Conservation (phyloP, 2,888 invertebrate species). For the Lasioglossum morio region DNA sequence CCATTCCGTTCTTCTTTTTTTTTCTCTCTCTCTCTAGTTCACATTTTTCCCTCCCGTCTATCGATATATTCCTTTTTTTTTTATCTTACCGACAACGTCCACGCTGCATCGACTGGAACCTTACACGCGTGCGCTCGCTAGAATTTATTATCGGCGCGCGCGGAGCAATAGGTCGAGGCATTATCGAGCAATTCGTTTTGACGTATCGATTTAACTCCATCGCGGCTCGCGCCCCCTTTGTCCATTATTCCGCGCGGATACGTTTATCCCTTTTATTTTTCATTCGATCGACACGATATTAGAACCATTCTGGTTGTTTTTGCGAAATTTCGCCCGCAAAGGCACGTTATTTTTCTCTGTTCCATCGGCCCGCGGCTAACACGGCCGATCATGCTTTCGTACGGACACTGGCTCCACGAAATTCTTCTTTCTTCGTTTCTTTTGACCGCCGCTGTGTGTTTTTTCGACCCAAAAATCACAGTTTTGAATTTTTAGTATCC, state of each 20-base stretch:
- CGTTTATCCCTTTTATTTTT: slow-evolving; percentile 41
- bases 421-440: neutral
- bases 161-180: slow-evolving; percentile 39
- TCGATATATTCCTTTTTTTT: neutral
- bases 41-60: no score
- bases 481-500: neutral
- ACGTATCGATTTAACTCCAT: slow-evolving; percentile 52
- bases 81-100: neutral
- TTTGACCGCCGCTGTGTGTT: neutral
- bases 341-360: slow-evolving; percentile 10
- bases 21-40: neutral
- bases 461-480: neutral
- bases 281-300: slow-evolving; percentile 35
- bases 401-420: neutral
- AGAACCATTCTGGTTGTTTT: slow-evolving; percentile 12
- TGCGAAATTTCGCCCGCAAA: slow-evolving; percentile 25
- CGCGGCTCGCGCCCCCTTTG: slow-evolving; percentile 21
- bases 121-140: slow-evolving; percentile 19
- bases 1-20: neutral
- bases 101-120: slow-evolving; percentile 18
- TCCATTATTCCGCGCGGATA: slow-evolving; percentile 39
- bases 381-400: neutral
- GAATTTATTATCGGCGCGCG: slow-evolving; percentile 47
- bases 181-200: slow-evolving; percentile 58
- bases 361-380: neutral